phyloP scores from a whole-genome alignment of 1,140 invertebrate genomes.

The Gryllus bimaculatus region DNA sequence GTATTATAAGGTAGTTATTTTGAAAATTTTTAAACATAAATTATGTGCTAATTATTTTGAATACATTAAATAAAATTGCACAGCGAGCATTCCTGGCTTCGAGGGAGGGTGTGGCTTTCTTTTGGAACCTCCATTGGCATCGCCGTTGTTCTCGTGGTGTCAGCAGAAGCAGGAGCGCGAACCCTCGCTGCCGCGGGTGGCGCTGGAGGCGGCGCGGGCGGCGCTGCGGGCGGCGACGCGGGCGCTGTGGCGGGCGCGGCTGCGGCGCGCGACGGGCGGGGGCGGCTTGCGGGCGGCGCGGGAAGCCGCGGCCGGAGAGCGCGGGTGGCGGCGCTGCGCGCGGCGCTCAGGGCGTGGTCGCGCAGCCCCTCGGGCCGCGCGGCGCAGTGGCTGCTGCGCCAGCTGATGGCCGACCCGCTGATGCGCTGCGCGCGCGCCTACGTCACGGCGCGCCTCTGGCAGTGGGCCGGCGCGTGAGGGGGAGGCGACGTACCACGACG shows the following conservation, averaged over 20 bases:
- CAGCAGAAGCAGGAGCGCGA: too few species aligned
- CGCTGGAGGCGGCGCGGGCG: background rate
- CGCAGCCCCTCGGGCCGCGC: background rate
- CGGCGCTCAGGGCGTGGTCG: background rate
- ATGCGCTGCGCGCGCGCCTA: background rate
- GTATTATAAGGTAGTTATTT: too few species aligned
- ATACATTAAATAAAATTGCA: too few species aligned
- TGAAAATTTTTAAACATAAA: too few species aligned
- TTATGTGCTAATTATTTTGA: too few species aligned
- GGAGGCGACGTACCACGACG: background rate
- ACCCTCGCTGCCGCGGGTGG: background rate
- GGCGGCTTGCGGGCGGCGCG: too few species aligned
- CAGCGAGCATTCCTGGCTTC: too few species aligned
- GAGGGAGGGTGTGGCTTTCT: too few species aligned
- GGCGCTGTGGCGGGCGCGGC: background rate
- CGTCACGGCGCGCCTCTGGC: background rate
- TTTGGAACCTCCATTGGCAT: too few species aligned
- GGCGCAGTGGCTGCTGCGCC: background rate
- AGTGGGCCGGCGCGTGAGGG: background rate
- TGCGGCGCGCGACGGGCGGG: background rate
- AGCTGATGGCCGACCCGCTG: background rate
- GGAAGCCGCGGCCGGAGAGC: background rate
- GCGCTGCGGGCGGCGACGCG: background rate
- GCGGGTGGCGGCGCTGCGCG: background rate
- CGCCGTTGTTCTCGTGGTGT: too few species aligned